Evolutionary conservation across 2,797 vertebrate genomes (phyloP), one percentile per base, ranked within the genome.

Genomic region (Percopsis omiscomaycus): DNA sequence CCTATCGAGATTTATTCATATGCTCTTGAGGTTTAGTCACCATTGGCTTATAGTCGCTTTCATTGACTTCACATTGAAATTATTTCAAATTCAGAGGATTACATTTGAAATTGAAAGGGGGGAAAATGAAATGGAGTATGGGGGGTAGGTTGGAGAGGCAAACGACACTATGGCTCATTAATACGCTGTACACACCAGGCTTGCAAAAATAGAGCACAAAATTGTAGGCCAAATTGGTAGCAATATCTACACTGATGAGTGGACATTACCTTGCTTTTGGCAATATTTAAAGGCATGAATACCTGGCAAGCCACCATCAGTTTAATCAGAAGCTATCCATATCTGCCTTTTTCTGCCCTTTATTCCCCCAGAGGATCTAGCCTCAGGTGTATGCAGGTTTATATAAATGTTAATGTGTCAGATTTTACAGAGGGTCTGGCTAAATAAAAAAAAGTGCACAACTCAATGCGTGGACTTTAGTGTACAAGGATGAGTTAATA

Each of bases 1-100:
- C 47, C 73, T 78, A 68, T 67, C 22, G 70, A 85, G 80, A 85
- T 89, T 89, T 88, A 87, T 91, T 87, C 80, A 84, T 81, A 64
- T 66, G 69, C 84, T 89, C 74, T 64, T 59, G 75, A 83, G 84
- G 77, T 87, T 89, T 69, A 69, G 77, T 70, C 81, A 81, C 85
- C 74, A 57, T 47, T 64, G 79, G 73, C 64, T 86, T 79, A 74
- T 68, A 70, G 78, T 74, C 77, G 78, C 83, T 83, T 86, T 90
- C 80, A 80, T 81, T 84, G 81, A 86, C 81, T 88, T 72, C 60
- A 84, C 74, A 62, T 81, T 67, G 71, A 88, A 85, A 86, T 85
- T 16, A 86, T 89, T 91, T 89, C 51, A 81, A 82, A 90, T 87
- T 81, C 81, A 76, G 71, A 61, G 71, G 82, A 89, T 90, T 86